Evolutionary conservation across 2,888 invertebrate species (phyloP), one percentile per base, ranked within the genome.

Genomic region (Nomada lathburiana): DNA sequence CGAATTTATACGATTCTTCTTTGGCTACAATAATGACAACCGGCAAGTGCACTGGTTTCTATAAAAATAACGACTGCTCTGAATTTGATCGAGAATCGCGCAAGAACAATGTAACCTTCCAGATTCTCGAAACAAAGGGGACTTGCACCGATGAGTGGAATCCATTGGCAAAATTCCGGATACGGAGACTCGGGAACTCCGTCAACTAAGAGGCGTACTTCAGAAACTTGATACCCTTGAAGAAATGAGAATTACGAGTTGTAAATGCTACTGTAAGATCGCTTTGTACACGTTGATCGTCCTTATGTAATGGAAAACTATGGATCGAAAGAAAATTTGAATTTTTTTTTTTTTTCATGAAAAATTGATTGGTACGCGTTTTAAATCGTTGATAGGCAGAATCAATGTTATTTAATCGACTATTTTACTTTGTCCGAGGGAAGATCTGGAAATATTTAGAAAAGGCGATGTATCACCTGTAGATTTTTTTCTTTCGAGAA

Each of bases 171-270:
- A 74, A 70, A 57, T 44, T 55, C 20, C 59, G 68, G 47, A 72
- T 77, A 70, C 65, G 65, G 42, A 77, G 26, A 55, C 65, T 47
- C 62, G 57, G 60, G 60, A 65, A 70, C 47, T 18, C 69, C 52
- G 18, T 36, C 11, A 18, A 16, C 47, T 52, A 13, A 42, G 42
- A 47, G 26, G 57, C n/a, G 50, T 62, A 29, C 47, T 55, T 42
- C 29, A 16, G 74, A 74, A 74, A 82, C 80, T 23, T n/a, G 80
- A 74, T 82, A 80, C 80, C 81, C 81, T 80, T 82, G 81, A 79
- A 57, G 7, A 26, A 23, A 67, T 52, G 36, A 60, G 64, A 70
- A 53, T 75, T 64, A 47, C 29, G 10, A 23, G 29, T 52, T 52
- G 16, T 23, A 36, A 16, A 50, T 20, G 50, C 59, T 26, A 20